These are phyloP conservation scores for Cydia strobilella DNA, from an alignment of 1,140 invertebrate species.

Conservation along the genomic window DNA sequence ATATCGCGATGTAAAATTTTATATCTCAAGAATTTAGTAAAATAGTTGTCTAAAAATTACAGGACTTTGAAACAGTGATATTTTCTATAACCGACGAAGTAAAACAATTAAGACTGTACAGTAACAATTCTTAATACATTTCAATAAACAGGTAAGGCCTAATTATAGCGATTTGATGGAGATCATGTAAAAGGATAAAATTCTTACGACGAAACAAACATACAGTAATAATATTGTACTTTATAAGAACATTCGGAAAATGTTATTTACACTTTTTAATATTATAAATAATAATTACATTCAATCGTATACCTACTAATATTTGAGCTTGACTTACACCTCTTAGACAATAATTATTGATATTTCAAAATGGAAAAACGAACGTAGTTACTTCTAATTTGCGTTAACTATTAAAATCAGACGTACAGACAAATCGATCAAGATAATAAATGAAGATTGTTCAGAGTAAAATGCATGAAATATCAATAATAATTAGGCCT, in stretches of 20 bases:
- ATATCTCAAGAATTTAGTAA: constrained; percentile 55
- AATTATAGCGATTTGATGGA: constrained; percentile 55
- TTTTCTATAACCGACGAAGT: constrained; percentile 48
- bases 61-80: constrained; percentile 70
- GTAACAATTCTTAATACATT: constrained; percentile 47
- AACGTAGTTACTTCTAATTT: neutral
- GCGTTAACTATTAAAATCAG: neutral
- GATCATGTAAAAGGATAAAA: constrained; percentile 67
- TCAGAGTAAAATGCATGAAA: constrained; percentile 35
- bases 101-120: constrained; percentile 44
- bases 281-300: constrained; percentile 12
- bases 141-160: constrained; percentile 57
- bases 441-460: constrained; percentile 10
- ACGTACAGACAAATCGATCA: neutral
- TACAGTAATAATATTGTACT: constrained; percentile 70
- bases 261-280: constrained; percentile 55
- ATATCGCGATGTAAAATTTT: constrained; percentile 36
- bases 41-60: constrained; percentile 70
- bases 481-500: constrained; percentile 35
- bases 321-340: constrained; percentile 18
- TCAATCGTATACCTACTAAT: constrained; percentile 23
- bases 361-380: constrained; percentile 18
- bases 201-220: constrained; percentile 63
- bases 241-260: constrained; percentile 68
- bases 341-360: constrained; percentile 14